phyloP scores from a whole-genome alignment of 2,888 invertebrate species.

The Agrilus cyanescens region DNA sequence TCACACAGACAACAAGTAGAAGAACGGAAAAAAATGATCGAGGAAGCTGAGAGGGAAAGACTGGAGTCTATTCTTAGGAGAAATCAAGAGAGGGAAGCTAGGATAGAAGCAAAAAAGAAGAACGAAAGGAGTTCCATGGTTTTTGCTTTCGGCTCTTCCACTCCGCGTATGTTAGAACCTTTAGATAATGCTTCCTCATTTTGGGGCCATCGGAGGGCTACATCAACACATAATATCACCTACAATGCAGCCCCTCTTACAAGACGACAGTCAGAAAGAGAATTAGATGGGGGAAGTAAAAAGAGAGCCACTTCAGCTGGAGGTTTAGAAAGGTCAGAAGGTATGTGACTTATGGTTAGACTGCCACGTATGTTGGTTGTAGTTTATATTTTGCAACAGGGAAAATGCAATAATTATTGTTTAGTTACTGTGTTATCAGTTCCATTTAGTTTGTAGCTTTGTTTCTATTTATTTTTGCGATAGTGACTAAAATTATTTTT shows the following conservation, averaged over 20 bases:
- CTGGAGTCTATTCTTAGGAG: slow-evolving; percentile 76
- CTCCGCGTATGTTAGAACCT: slow-evolving; percentile 75
- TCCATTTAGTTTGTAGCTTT: too few species aligned
- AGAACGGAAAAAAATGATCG: slow-evolving; percentile 78
- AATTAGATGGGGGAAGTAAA: slow-evolving; percentile 60
- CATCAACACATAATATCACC: slow-evolving; percentile 83
- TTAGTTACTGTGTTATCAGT: too few species aligned
- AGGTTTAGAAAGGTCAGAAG: slow-evolving; percentile 56
- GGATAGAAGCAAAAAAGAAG: slow-evolving; percentile 64
- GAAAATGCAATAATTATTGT: too few species aligned
- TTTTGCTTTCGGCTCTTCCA: slow-evolving; percentile 87
- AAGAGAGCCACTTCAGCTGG: slow-evolving; percentile 66
- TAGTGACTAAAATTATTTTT: too few species aligned
- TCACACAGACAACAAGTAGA: slow-evolving; percentile 63
- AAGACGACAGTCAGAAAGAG: slow-evolving; percentile 75
- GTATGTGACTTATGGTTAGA: slow-evolving; percentile 33
- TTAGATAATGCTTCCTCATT: slow-evolving; percentile 67
- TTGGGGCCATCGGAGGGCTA: slow-evolving; percentile 81
- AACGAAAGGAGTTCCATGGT: slow-evolving; percentile 63
- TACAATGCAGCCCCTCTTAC: slow-evolving; percentile 58
- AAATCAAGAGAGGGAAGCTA: slow-evolving; percentile 69
- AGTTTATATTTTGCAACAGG: too few species aligned
- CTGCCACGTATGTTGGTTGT: neutral
- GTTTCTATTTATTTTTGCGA: too few species aligned
- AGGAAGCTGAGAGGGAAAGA: slow-evolving; percentile 78